Conservation (phyloP, 1,140 invertebrate species). For the Doryteuthis pealeii region DNA sequence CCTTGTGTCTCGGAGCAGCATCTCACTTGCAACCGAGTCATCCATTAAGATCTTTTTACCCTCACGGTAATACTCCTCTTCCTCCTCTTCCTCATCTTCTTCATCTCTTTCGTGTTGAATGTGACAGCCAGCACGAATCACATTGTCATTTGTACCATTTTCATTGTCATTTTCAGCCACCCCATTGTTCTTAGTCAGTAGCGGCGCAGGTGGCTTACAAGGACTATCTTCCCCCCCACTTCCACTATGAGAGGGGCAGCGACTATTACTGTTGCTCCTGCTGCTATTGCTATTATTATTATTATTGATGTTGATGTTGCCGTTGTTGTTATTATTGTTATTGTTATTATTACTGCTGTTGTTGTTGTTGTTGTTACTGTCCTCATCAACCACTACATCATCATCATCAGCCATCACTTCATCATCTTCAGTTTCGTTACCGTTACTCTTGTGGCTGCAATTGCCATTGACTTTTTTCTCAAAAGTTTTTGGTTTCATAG, state of each 20-base stretch:
- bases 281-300: not conserved
- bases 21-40: not conserved
- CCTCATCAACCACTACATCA: not conserved
- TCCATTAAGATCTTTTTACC: not conserved
- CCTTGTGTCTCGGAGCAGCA: not conserved
- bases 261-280: not conserved
- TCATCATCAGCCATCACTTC: not conserved
- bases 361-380: not conserved
- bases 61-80: not conserved
- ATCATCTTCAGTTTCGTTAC: not conserved
- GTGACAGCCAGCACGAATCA: not conserved
- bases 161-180: not conserved
- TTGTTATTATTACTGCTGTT: not conserved
- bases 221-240: too few relatives aligned
- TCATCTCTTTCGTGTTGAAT: not conserved
- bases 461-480: constrained; percentile 11
- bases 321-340: not conserved
- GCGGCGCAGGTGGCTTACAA: too few relatives aligned
- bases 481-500: not conserved
- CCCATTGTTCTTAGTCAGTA: too few relatives aligned
- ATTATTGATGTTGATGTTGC: not conserved
- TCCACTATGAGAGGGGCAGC: too few relatives aligned
- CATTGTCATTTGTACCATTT: not conserved
- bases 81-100: not conserved
- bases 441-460: not conserved